Evolutionary conservation across 1,140 invertebrate genomes (phyloP), one percentile per base, ranked within the genome.

Genomic region (Grapholita molesta): DNA sequence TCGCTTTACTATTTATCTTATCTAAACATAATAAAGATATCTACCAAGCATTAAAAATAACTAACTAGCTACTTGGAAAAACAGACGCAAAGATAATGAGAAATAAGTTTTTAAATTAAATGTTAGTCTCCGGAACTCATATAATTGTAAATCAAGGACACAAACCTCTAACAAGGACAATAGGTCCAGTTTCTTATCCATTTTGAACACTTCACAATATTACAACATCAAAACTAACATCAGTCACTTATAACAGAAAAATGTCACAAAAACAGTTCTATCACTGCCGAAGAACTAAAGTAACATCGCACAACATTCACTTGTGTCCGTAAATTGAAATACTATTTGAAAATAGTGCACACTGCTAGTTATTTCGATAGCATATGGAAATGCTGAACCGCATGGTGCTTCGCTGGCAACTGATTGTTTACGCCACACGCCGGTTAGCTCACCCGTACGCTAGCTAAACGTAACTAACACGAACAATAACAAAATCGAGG

Each of bases 81-180:
- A 66, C 11, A 52, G 12, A 67, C 52, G 35, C 3, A 52, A 65
- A 67, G 38, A 35, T 32, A 61, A 42, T 18, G 18, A 18, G 21
- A 15, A 48, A 21, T 9, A 9, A 48, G 18, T 48, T 48, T n/a
- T n/a, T n/a, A n/a, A n/a, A n/a, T n/a, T n/a, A n/a, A n/a, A n/a
- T n/a, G n/a, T n/a, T n/a, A n/a, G n/a, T n/a, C n/a, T n/a, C n/a
- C n/a, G n/a, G n/a, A n/a, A n/a, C n/a, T n/a, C n/a, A n/a, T n/a
- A n/a, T n/a, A n/a, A n/a, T n/a, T n/a, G n/a, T n/a, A n/a, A n/a
- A n/a, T n/a, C n/a, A n/a, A n/a, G n/a, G n/a, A n/a, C n/a, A n/a
- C n/a, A n/a, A n/a, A 92, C 92, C 92, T 92, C 92, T 72, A 92
- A 82, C 30, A 92, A 74, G 32, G 90, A 91, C 73, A 92, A 82